Conservation (phyloP, 1,140 invertebrate species). For the Notospermus geniculatus region DNA sequence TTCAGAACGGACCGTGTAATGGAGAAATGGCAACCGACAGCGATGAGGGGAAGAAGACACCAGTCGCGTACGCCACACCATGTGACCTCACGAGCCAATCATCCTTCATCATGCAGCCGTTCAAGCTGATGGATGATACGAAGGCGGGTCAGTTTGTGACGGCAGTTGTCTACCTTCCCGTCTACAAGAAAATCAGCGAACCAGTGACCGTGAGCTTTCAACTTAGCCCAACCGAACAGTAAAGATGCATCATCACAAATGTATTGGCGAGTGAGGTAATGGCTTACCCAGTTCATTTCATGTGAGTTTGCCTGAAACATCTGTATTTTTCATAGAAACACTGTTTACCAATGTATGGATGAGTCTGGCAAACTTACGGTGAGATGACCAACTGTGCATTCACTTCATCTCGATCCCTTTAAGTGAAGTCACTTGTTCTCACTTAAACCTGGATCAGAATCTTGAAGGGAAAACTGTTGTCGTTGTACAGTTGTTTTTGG, state of each 20-base stretch:
- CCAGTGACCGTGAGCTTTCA: constrained; percentile 84
- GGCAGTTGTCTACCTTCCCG: constrained; percentile 87
- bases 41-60: constrained; percentile 4
- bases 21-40: constrained; percentile 9
- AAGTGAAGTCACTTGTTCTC: too few relatives aligned
- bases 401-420: too few relatives aligned
- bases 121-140: constrained; percentile 62
- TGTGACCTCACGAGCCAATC: constrained; percentile 4
- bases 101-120: constrained; percentile 77
- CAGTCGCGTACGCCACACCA: constrained; percentile 3
- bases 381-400: too few relatives aligned
- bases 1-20: not conserved
- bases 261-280: too few relatives aligned
- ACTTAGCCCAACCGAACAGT: constrained; percentile 72
- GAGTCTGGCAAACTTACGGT: too few relatives aligned
- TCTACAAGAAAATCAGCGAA: constrained; percentile 76
- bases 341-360: too few relatives aligned
- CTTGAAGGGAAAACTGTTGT: too few relatives aligned
- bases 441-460: too few relatives aligned
- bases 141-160: constrained; percentile 69
- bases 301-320: too few relatives aligned
- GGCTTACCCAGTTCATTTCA: too few relatives aligned
- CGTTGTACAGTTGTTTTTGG: too few relatives aligned
- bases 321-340: too few relatives aligned
- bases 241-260: constrained; percentile 10